Evolutionary conservation across 2,797 vertebrate genomes (phyloP).

Genomic region (Manis pentadactyla): DNA sequence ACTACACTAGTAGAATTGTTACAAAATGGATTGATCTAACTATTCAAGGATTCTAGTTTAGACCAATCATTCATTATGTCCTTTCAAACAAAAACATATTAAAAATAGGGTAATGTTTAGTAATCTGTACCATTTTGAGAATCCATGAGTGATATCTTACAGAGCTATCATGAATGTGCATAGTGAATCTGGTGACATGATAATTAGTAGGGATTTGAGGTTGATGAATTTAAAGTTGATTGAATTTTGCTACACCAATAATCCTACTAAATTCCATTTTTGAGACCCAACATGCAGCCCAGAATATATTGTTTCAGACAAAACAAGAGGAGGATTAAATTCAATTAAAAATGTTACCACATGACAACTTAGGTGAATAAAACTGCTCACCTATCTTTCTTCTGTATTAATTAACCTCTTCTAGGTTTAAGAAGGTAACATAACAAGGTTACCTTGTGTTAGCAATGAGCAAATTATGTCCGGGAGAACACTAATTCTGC

Average conservation of each 20-base stretch:
- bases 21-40: neutral
- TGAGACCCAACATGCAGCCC: neutral
- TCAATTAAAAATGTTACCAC: neutral
- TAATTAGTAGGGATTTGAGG: neutral
- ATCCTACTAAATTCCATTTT: slow-evolving; percentile 30
- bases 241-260: slow-evolving; percentile 1
- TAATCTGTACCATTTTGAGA: neutral
- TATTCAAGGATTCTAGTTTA: neutral
- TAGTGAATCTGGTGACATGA: neutral
- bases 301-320: slow-evolving; percentile 52
- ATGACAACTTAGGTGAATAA: neutral
- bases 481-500: neutral
- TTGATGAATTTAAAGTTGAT: slow-evolving; percentile 5
- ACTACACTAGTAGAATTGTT: neutral
- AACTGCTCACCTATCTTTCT: neutral
- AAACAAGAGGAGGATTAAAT: slow-evolving; percentile 1
- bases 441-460: neutral
- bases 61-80: neutral
- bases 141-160: neutral
- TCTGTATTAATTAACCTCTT: slow-evolving; percentile 14
- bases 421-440: neutral
- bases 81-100: neutral
- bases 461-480: slow-evolving; percentile 7
- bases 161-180: neutral
- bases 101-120: neutral